A percentile compares a stretch with the other conserved stretches of the same genome.
Evolutionary conservation across 2,888 invertebrate species (phyloP).

Genomic region (Leptothorax acervorum): DNA sequence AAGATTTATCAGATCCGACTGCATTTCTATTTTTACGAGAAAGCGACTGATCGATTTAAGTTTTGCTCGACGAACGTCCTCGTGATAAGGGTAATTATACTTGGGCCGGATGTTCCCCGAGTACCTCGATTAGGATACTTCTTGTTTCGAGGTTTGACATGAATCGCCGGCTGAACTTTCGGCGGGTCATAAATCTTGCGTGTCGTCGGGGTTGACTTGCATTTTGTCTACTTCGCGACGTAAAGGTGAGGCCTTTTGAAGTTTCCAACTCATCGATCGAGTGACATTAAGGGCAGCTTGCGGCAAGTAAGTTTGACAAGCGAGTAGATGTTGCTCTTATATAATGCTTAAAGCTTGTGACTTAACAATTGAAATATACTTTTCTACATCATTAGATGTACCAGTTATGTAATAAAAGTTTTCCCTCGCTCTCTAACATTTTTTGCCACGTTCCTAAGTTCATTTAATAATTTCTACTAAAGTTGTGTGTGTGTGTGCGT

Average conservation of each 20-base stretch:
- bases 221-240: constrained; percentile 43
- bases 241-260: constrained; percentile 20
- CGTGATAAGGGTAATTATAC: constrained; percentile 31
- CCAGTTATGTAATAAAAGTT: not conserved
- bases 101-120: not conserved
- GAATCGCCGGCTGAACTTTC: constrained; percentile 25
- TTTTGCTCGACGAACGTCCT: not conserved
- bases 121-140: constrained; percentile 21
- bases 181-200: constrained; percentile 44
- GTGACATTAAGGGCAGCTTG: constrained; percentile 28
- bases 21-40: not conserved
- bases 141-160: constrained; percentile 33
- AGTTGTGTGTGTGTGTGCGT: not conserved
- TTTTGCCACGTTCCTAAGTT: not conserved
- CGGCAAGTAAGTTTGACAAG: constrained; percentile 40
- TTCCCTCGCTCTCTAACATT: not conserved
- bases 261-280: constrained; percentile 40
- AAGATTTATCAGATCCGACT: constrained; percentile 9
- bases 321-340: constrained; percentile 13
- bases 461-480: not conserved
- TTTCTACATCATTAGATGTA: constrained; percentile 28
- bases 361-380: constrained; percentile 22
- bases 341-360: constrained; percentile 11
- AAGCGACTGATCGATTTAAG: not conserved
- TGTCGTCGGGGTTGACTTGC: constrained; percentile 39